These are phyloP conservation scores for Heliopora coerulea DNA, from an alignment of 92 coral and sea anemone genomes.

Conservation along the genomic window DNA sequence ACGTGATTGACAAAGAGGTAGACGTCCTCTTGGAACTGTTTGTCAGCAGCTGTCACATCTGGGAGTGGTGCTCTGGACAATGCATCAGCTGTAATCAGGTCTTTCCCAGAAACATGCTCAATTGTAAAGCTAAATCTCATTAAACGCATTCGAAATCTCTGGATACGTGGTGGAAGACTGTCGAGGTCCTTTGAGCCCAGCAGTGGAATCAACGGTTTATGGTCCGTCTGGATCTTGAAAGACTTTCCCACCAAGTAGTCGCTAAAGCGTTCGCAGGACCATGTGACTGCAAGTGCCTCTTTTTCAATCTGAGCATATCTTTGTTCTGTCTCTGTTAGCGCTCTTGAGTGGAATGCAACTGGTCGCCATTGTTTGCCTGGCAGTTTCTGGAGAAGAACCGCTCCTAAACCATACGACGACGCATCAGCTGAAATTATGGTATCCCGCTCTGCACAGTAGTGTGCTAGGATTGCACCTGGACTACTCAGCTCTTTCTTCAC, in stretches of 20 bases:
- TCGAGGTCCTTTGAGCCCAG: slow-evolving; percentile 16
- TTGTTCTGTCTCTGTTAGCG: slow-evolving; percentile 58
- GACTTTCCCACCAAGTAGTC: not conserved
- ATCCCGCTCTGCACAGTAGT: slow-evolving; percentile 37
- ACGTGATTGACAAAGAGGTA: too few species aligned
- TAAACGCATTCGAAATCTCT: slow-evolving; percentile 1
- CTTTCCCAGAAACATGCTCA: slow-evolving; percentile 25
- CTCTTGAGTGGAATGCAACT: slow-evolving; percentile 51
- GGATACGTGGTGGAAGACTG: slow-evolving; percentile 40
- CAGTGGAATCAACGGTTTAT: slow-evolving; percentile 47
- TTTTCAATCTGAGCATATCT: too few species aligned
- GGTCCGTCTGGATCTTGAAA: not conserved
- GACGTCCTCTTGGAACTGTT: too few species aligned
- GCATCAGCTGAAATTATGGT: slow-evolving; percentile 64
- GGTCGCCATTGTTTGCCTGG: slow-evolving; percentile 55
- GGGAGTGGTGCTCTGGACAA: too few species aligned
- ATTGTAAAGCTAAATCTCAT: not conserved
- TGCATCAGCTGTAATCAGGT: slow-evolving; percentile 24
- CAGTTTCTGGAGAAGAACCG: slow-evolving; percentile 57
- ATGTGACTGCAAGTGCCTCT: slow-evolving; percentile 56
- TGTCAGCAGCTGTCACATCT: too few species aligned
- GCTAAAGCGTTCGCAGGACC: slow-evolving; percentile 56
- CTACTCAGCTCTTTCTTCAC: slow-evolving; percentile 27
- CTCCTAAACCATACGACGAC: slow-evolving; percentile 53
- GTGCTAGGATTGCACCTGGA: slow-evolving; percentile 39